A percentile compares a stretch with the other conserved stretches of the same genome.
Evolutionary conservation across 2,113 vertebrate species (phyloP).

Genomic region (Rhynchopsitta pachyrhyncha): DNA sequence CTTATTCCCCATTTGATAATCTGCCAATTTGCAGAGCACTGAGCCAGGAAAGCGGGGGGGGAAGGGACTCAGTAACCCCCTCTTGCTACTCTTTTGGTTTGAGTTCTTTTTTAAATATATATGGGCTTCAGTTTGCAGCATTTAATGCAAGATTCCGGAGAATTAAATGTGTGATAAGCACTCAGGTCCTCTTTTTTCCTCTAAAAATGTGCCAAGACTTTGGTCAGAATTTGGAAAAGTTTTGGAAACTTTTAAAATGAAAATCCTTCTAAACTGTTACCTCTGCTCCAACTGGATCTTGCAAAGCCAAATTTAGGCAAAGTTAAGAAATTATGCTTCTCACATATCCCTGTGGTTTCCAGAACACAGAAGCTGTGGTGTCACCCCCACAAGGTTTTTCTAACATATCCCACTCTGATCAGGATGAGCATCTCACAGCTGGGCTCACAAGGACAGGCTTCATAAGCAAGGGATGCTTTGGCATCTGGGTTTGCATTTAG

Average conservation of each 20-base stretch:
- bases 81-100: not conserved
- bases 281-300: not conserved
- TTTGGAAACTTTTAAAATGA: not conserved
- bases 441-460: not conserved
- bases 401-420: not conserved
- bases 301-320: not conserved
- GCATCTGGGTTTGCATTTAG: not conserved
- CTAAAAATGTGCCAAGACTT: not conserved
- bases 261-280: not conserved
- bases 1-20: not conserved
- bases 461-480: not conserved
- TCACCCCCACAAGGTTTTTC: not conserved
- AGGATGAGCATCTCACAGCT: not conserved
- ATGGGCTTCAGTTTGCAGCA: not conserved
- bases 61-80: not conserved
- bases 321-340: rapidly evolving
- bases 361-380: not conserved
- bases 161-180: not conserved
- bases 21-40: not conserved
- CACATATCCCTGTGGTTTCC: not conserved
- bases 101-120: not conserved
- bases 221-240: not conserved
- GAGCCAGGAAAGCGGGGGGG: not conserved
- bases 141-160: not conserved
- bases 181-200: not conserved